These are phyloP conservation scores for Cochlearius cochlearius DNA, from an alignment of 2,113 vertebrate species.

Conservation along the genomic window DNA sequence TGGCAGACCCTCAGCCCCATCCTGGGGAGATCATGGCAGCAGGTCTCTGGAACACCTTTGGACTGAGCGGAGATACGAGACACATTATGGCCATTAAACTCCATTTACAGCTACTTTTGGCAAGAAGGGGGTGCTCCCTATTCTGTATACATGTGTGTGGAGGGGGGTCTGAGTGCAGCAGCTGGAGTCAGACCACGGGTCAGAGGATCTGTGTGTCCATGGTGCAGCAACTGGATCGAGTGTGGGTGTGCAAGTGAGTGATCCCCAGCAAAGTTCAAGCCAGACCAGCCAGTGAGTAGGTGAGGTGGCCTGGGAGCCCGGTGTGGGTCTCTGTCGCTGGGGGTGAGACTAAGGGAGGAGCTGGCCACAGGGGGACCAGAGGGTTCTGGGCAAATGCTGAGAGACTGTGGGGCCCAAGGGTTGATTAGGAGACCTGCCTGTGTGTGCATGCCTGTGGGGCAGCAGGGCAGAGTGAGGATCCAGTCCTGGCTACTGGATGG, in stretches of 20 bases:
- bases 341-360: background rate
- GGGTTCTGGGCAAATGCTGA: background rate
- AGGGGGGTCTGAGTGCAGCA: background rate
- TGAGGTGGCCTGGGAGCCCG: background rate
- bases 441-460: background rate
- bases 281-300: background rate
- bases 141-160: no score
- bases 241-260: no score
- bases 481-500: background rate
- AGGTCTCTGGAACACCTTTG: background rate
- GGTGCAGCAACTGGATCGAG: background rate
- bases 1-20: background rate
- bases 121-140: background rate
- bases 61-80: background rate
- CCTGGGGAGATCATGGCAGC: background rate
- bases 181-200: background rate
- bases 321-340: background rate
- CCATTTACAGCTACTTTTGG: background rate
- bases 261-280: no score
- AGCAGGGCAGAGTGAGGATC: background rate
- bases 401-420: background rate
- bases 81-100: background rate
- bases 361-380: background rate
- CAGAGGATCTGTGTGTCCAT: rapidly evolving
- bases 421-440: background rate